Conservation (phyloP, 2,888 invertebrate genomes). For the Sarcophaga variegata region DNA sequence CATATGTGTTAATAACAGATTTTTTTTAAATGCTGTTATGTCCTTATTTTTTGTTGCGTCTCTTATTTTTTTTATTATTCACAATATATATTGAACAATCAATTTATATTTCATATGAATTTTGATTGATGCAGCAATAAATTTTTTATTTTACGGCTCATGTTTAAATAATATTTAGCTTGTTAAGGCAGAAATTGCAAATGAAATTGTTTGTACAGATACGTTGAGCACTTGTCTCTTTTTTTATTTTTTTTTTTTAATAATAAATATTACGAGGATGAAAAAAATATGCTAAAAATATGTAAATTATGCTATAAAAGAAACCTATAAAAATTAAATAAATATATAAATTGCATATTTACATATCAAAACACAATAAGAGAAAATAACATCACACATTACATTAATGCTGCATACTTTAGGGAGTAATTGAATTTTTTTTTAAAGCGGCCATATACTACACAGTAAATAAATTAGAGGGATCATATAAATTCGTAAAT, state of each 20-base stretch:
- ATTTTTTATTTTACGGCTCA: not conserved
- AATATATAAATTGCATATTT: not conserved
- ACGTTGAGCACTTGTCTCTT: too few relatives aligned
- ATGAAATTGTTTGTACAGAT: not conserved
- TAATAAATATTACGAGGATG: too few relatives aligned
- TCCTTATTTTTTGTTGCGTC: too few relatives aligned
- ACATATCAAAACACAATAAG: not conserved
- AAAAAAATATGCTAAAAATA: not conserved
- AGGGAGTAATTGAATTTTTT: conserved; percentile 2
- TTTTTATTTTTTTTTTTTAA: too few relatives aligned
- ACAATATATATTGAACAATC: not conserved
- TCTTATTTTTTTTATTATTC: too few relatives aligned
- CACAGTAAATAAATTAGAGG: not conserved
- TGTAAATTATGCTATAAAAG: not conserved
- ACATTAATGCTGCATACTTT: conserved; percentile 27
- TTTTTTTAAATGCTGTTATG: not conserved
- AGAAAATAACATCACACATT: not conserved
- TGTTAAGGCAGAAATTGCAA: not conserved
- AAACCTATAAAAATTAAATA: not conserved
- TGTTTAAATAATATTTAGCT: not conserved
- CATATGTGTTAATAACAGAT: not conserved
- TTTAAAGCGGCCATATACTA: not conserved
- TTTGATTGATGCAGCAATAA: not conserved
- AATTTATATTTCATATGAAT: not conserved
- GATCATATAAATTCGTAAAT: too few relatives aligned